phyloP scores from a whole-genome alignment of 1,140 invertebrate genomes.

The Galendromus occidentalis region DNA sequence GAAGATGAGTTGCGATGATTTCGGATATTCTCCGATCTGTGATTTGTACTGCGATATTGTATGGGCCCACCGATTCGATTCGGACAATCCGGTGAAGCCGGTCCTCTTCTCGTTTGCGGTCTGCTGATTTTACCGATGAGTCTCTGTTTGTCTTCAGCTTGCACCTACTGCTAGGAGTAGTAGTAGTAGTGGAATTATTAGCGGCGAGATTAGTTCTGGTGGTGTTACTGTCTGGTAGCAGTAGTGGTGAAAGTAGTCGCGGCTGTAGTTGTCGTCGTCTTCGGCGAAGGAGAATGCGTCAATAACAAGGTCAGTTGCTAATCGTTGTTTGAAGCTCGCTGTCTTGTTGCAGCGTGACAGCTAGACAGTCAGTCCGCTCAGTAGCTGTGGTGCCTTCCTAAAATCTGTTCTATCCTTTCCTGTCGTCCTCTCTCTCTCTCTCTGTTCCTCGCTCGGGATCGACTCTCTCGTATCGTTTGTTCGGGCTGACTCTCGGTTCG shows the following conservation, averaged over 20 bases:
- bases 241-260: background rate
- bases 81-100: background rate
- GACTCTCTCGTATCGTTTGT: background rate
- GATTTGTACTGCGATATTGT: constrained; percentile 11
- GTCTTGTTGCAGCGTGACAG: background rate
- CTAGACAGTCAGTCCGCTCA: background rate
- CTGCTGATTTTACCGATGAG: background rate
- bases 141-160: background rate
- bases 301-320: background rate
- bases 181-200: background rate
- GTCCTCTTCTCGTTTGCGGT: constrained; percentile 1
- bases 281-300: background rate
- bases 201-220: background rate
- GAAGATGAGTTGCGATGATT: background rate
- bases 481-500: background rate
- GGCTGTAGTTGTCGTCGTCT: background rate
- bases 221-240: background rate
- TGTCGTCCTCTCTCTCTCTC: background rate
- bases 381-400: background rate
- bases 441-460: background rate
- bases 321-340: background rate
- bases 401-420: background rate
- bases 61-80: background rate
- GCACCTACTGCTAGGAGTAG: background rate
- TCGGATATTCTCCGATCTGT: background rate